These are phyloP conservation scores for Sylvicapra grimmia DNA, from an alignment of 2,113 vertebrate genomes.

Conservation along the genomic window DNA sequence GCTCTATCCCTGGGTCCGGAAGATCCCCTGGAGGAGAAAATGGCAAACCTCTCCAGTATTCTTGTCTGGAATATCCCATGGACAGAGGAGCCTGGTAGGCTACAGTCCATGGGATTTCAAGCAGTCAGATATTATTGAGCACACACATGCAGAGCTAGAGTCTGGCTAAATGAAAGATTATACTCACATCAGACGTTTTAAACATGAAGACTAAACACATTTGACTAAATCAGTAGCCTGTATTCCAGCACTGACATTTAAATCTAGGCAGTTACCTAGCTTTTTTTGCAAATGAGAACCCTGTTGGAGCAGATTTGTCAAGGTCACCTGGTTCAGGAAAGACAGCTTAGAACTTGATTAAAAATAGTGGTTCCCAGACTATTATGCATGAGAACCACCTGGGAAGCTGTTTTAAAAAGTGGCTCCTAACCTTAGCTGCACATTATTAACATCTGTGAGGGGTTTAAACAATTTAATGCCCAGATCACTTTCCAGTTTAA, in stretches of 20 bases:
- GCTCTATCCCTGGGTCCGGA: accelerated
- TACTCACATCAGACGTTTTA: background rate
- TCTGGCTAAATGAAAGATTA: background rate
- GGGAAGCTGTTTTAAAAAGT: background rate
- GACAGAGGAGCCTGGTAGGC: background rate
- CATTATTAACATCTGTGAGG: background rate
- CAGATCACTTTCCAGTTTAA: background rate
- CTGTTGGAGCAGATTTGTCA: background rate
- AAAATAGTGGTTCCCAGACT: background rate
- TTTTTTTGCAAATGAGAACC: background rate
- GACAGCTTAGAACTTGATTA: background rate
- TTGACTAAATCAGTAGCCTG: background rate
- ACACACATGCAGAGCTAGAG: background rate
- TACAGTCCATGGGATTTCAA: background rate
- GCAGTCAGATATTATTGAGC: background rate
- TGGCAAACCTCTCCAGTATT: background rate
- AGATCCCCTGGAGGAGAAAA: background rate
- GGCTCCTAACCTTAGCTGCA: background rate
- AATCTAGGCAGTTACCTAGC: background rate
- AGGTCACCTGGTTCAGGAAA: background rate
- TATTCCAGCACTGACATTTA: background rate
- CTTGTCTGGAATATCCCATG: background rate
- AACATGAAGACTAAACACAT: background rate
- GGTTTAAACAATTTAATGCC: background rate
- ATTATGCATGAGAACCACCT: background rate